Percentiles rank a stretch among this genome's conserved stretches.
Evolutionary conservation across 2,113 vertebrate species (phyloP).

Genomic region (Colistium nudipinnis): DNA sequence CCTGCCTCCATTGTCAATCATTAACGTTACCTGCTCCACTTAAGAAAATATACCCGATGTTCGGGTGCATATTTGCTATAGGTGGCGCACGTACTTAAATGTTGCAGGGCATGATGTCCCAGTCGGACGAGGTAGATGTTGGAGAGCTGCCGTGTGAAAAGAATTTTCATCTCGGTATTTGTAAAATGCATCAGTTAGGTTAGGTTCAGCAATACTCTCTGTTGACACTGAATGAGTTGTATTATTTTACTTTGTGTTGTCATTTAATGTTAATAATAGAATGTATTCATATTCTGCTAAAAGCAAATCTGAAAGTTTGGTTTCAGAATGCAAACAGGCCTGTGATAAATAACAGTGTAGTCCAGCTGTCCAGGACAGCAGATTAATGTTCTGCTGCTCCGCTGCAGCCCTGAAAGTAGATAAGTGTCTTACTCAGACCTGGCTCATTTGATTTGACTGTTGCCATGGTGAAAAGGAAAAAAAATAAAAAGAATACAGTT

Average conservation of each 20-base stretch:
- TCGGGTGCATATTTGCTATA: conserved; percentile 13
- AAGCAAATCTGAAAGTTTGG: conserved; percentile 10
- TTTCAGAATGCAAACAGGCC: conserved; percentile 23
- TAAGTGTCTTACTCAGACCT: conserved; percentile 54
- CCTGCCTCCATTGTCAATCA: background rate
- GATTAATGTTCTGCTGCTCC: conserved; percentile 45
- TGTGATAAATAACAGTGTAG: conserved; percentile 41
- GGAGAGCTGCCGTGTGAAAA: background rate
- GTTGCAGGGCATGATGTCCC: background rate
- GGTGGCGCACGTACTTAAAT: conserved; percentile 7
- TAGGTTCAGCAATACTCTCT: too few relatives aligned
- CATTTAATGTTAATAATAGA: background rate
- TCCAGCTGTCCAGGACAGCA: conserved; percentile 56
- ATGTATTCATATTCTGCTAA: background rate
- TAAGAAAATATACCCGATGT: background rate
- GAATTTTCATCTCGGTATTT: background rate
- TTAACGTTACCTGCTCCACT: background rate
- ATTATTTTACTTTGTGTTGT: too few relatives aligned
- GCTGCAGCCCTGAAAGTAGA: conserved; percentile 44
- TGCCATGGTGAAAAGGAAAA: conserved; percentile 61
- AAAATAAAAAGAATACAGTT: conserved; percentile 57
- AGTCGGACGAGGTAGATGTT: background rate
- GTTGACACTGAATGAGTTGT: too few relatives aligned
- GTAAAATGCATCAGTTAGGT: too few relatives aligned
- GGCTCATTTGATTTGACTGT: conserved; percentile 69